Conservation (phyloP, 2,113 vertebrate species). For the Plecotus auritus region DNA sequence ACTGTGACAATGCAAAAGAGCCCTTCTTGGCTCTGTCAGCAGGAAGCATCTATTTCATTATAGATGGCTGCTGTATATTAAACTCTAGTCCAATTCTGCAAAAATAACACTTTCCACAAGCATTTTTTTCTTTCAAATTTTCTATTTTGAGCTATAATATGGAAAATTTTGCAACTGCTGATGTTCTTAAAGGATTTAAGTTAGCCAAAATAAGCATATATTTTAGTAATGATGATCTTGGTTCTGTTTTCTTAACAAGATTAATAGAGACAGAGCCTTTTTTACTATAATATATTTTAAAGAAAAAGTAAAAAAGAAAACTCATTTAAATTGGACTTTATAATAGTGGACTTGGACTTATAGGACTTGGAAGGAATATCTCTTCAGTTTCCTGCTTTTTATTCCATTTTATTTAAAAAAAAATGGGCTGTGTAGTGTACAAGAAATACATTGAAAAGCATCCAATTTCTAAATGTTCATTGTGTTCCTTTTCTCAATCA, state of each 20-base stretch:
- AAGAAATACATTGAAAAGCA: not conserved
- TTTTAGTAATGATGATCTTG: slow-evolving; percentile 19
- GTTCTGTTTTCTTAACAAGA: slow-evolving; percentile 41
- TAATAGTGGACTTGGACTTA: slow-evolving; percentile 1
- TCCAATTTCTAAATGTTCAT: not conserved
- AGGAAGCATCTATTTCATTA: not conserved
- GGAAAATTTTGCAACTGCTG: slow-evolving; percentile 17
- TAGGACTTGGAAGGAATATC: not conserved
- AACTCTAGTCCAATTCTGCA: not conserved
- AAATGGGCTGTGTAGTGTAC: not conserved
- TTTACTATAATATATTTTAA: slow-evolving; percentile 16
- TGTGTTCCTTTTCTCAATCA: slow-evolving; percentile 16
- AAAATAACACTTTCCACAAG: not conserved
- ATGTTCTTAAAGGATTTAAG: slow-evolving; percentile 19
- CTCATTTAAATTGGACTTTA: slow-evolving; percentile 28
- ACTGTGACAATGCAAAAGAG: not conserved
- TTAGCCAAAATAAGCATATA: slow-evolving; percentile 24
- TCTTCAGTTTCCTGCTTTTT: slow-evolving; percentile 16
- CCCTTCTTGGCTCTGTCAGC: not conserved
- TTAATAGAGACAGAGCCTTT: not conserved
- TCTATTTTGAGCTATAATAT: slow-evolving; percentile 35
- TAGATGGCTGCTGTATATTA: not conserved
- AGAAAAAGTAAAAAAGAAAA: slow-evolving; percentile 8
- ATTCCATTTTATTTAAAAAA: slow-evolving; percentile 22
- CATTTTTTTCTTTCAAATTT: not conserved